Conservation (phyloP, 2,113 vertebrate species). For the Nettapus auritus region DNA sequence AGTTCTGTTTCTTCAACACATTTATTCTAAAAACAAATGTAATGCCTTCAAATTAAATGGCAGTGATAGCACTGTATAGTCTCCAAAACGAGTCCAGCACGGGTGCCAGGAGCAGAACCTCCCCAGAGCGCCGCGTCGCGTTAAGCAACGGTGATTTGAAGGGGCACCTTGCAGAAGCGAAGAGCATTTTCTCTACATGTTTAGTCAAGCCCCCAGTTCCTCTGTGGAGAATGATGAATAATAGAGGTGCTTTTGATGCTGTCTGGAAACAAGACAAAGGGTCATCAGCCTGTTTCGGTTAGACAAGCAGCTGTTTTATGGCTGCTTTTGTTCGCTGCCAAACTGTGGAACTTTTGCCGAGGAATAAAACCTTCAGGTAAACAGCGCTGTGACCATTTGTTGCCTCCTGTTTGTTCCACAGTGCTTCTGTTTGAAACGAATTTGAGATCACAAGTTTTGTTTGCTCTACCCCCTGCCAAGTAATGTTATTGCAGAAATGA, state of each 20-base stretch:
- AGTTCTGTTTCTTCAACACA: neutral
- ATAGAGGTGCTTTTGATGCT: neutral
- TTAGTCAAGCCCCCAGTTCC: neutral
- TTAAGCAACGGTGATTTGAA: neutral
- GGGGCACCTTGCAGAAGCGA: neutral
- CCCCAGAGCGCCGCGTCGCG: rapidly evolving
- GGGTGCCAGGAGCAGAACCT: neutral
- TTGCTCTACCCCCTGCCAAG: neutral
- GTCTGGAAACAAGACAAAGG: neutral
- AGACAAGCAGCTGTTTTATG: neutral
- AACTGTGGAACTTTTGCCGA: neutral
- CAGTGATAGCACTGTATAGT: rapidly evolving
- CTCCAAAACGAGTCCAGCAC: neutral
- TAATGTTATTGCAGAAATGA: neutral
- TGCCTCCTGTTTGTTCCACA: neutral
- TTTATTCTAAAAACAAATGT: neutral
- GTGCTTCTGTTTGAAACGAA: neutral
- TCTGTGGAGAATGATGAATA: neutral
- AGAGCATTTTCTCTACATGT: neutral
- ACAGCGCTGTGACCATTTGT: neutral
- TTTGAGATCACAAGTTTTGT: neutral
- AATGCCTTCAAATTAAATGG: neutral
- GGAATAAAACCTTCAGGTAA: neutral
- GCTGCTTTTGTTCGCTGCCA: neutral
- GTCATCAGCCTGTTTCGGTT: neutral